phyloP scores from a whole-genome alignment of 2,113 vertebrate species.

The Dromas ardeola region DNA sequence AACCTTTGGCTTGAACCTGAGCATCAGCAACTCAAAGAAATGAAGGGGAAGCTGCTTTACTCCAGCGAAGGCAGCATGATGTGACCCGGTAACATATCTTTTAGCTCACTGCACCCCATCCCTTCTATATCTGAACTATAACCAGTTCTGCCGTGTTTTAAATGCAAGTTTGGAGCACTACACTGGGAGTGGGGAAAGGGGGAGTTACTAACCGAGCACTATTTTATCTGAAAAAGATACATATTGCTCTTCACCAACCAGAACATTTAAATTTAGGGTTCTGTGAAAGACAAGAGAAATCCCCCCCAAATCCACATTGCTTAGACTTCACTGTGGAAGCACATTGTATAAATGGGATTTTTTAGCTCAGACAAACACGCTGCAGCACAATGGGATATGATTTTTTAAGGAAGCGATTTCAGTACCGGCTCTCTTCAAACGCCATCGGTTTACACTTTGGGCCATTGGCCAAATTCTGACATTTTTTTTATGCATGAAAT shows the following conservation, averaged over 20 bases:
- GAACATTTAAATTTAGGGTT: neutral
- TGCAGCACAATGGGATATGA: neutral
- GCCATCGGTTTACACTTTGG: accelerated
- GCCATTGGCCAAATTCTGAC: neutral
- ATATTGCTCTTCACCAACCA: neutral
- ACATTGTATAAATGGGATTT: neutral
- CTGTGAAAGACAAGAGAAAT: neutral
- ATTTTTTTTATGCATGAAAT: neutral
- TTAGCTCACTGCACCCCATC: neutral
- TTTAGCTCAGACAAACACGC: neutral
- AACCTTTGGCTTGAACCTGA: neutral
- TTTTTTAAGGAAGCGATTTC: neutral
- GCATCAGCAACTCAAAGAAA: neutral
- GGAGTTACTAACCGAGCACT: neutral
- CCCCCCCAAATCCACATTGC: neutral
- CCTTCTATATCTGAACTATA: neutral
- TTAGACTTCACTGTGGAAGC: neutral
- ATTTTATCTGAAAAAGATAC: neutral
- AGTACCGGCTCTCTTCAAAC: neutral
- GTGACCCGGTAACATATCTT: neutral
- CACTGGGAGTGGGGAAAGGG: neutral
- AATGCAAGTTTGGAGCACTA: neutral
- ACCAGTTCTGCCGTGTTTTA: neutral
- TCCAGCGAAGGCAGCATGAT: neutral
- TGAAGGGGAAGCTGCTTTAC: neutral